Evolutionary conservation across 2,888 invertebrate species (phyloP), one percentile per base, ranked within the genome.

Genomic region (Sicus ferrugineus): DNA sequence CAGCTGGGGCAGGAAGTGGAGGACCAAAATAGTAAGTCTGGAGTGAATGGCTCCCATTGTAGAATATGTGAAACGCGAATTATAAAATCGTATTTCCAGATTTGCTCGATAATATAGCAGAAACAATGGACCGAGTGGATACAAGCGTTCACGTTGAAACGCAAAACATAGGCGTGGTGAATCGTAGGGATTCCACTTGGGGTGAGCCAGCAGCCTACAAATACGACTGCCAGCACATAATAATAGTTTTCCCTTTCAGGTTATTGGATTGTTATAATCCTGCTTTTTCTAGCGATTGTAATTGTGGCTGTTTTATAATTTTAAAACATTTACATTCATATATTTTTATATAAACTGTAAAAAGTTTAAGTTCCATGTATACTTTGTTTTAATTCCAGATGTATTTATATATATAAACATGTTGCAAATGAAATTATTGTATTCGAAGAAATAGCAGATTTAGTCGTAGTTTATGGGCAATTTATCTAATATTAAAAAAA

Each of bases 1-100:
- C 90, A 90, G 61, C 91, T 95, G 75, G 90, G 90, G 14, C 88
- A 87, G 77, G 94, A 94, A 86, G 92, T 94, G 0, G 91, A 91
- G 77, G 85, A 89, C 74, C 94, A 94, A 78, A 92, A 93, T 87
- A 93, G 93, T 93, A 83, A 80, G 81, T 58, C 16, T 26, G n/a
- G n/a, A n/a, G n/a, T n/a, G n/a, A n/a, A 2, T 34, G 30, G 26
- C 50, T 30, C 26, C 7, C 14, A 1, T 56, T 42, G 5, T 1
- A 1, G 34, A n/a, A n/a, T 16, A 3, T 19, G 48, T 31, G 54
- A 21, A 56, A 52, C 9, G 2, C 23, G 9, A 2, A 5, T 52
- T 5, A 5, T n/a, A 11, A 23, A 19, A 7, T 46, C 19, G 3
- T 5, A 46, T n/a, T 58, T 86, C 14, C 77, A 92, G 93, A 91